phyloP scores from a whole-genome alignment of 2,888 invertebrate genomes.

The Thereva nobilitata region DNA sequence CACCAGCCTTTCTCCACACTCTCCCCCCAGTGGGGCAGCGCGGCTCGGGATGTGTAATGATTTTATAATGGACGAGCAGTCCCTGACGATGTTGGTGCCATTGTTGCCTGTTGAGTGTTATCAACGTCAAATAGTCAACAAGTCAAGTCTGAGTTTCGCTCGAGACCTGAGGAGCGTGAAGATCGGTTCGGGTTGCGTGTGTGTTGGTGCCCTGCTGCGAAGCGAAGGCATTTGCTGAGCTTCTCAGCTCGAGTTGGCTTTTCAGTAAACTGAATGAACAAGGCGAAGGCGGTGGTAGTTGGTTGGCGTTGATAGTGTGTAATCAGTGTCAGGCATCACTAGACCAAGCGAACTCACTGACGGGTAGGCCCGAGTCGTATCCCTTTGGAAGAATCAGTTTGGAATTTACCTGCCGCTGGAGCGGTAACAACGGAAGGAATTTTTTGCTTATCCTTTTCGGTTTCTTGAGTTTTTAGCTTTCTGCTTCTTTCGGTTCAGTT shows the following conservation, averaged over 20 bases:
- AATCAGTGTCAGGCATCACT: constrained; percentile 20
- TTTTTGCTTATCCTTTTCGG: constrained; percentile 8
- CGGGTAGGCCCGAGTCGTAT: constrained; percentile 34
- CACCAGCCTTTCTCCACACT: too few relatives aligned
- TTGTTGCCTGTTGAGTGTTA: too few relatives aligned
- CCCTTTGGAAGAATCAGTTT: constrained; percentile 32
- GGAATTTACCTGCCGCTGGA: constrained; percentile 35
- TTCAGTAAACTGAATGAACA: neutral
- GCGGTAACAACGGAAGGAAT: constrained; percentile 35
- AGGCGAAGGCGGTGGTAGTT: constrained; percentile 1
- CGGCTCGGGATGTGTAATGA: too few relatives aligned
- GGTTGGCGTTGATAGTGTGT: constrained; percentile 2
- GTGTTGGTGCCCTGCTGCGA: neutral
- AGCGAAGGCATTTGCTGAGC: neutral
- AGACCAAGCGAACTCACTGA: constrained; percentile 22
- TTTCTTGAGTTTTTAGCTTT: constrained; percentile 9
- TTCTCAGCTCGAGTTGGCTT: neutral
- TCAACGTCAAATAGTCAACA: too few relatives aligned
- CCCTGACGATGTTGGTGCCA: too few relatives aligned
- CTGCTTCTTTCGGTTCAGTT: constrained; percentile 14
- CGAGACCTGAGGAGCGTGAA: constrained; percentile 4
- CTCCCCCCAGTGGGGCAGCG: too few relatives aligned
- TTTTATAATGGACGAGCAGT: too few relatives aligned
- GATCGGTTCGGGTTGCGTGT: constrained; percentile 7
- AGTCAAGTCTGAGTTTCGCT: too few relatives aligned